These are phyloP conservation scores for Pomatorhinus ruficollis DNA, from an alignment of 2,113 vertebrate genomes.

Conservation along the genomic window DNA sequence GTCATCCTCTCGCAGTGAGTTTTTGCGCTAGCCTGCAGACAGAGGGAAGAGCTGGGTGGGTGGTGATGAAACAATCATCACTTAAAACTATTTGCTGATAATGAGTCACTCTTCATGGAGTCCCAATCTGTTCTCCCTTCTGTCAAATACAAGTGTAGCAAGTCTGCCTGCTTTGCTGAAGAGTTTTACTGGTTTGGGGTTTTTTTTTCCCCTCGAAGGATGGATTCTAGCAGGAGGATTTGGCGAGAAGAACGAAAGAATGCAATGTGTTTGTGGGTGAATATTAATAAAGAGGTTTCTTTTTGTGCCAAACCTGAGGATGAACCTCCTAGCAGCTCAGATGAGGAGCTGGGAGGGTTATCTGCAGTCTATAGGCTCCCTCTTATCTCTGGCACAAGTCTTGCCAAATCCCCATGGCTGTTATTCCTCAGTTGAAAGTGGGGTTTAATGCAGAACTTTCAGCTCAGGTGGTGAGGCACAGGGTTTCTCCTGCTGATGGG, in stretches of 20 bases:
- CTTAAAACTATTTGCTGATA: constrained; percentile 66
- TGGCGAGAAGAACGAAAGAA: neutral
- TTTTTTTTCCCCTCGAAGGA: neutral
- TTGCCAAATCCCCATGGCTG: neutral
- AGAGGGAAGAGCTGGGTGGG: constrained; percentile 45
- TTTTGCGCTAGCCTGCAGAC: constrained; percentile 16
- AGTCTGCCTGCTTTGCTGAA: constrained; percentile 17
- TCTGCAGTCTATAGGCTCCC: neutral
- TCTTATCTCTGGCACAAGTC: neutral
- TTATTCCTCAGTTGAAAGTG: neutral
- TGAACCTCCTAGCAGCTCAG: neutral
- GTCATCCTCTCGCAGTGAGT: neutral
- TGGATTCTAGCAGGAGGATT: neutral
- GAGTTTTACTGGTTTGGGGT: neutral
- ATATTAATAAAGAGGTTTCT: neutral
- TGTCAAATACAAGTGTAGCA: constrained; percentile 29
- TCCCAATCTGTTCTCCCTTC: constrained; percentile 65
- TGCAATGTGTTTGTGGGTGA: neutral
- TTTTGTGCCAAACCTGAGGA: neutral
- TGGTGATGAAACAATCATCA: constrained; percentile 59
- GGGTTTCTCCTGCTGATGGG: neutral
- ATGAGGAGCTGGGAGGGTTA: neutral
- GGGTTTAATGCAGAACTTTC: neutral
- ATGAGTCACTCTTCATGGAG: constrained; percentile 62
- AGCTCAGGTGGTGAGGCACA: neutral